Base-by-base conservation (phyloP, 1,140 invertebrate species). In the Anoplolepis gracilipes region DNA sequence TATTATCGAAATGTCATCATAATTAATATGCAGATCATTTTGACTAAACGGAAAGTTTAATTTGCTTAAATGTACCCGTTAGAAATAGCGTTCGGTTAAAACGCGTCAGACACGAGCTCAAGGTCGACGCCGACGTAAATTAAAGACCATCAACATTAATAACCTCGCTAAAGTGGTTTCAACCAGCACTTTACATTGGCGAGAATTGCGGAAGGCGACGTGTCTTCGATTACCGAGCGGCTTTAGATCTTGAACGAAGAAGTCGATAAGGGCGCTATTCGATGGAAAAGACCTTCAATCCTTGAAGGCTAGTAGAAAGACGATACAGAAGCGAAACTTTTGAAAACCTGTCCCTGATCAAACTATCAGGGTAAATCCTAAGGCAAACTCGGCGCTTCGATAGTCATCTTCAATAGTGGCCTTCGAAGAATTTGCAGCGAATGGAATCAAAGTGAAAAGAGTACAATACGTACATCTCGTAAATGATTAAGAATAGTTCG, bases 21-120 rank as follows among this genome's bases (percentile, higher is more conserved):
- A 89, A 88, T 89, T 85, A 88, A 77, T 16, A 49, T 49, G 46
- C 75, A 85, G 57, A 76, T 69, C 46, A 42, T 62, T 79, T 85
- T 59, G 55, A 22, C 53, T 65, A 72, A 72, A 25, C 25, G 19
- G 36, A 39, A 39, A 57, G 42, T 70, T 76, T 81, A 59, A 88
- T 88, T 76, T 69, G 49, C 75, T 79, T 75, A 57, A 69, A 88
- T 75, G 39, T 57, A 75, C 46, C 42, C 67, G 39, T 30, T 70
- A 11, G 36, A 72, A 72, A 36, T 77, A 55, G 72, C 22, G 25
- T 72, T 57, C 81, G 81, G 77, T 77, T 72, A 84, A 84, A 67
- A 64, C 42, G 36, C 25, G 67, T 73, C 19, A 5, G 11, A n/a
- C 25, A 11, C 70, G 7, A 19, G 25, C 22, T 22, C 72, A 33